These are phyloP conservation scores for Noctilio leporinus DNA, from an alignment of 2,113 vertebrate genomes.

Conservation along the genomic window DNA sequence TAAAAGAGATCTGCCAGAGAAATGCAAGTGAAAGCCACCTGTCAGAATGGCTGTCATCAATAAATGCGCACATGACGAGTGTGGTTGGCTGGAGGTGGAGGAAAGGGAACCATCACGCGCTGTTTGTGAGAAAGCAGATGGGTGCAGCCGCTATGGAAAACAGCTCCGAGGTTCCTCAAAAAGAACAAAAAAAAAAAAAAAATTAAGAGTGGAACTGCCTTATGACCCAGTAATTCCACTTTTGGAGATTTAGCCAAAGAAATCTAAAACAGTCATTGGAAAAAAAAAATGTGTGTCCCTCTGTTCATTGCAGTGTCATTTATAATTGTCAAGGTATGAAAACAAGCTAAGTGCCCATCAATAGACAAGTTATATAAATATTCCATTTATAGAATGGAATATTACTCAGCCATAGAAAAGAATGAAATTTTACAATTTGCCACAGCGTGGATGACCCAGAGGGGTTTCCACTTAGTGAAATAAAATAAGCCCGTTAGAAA, in stretches of 20 bases:
- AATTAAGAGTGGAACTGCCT: background rate
- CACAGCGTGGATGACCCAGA: background rate
- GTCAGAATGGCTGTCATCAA: background rate
- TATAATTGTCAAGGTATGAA: background rate
- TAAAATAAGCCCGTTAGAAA: background rate
- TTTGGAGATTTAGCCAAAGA: background rate
- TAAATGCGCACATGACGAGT: background rate
- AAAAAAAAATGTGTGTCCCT: background rate
- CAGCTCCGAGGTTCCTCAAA: background rate
- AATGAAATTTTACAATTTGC: background rate
- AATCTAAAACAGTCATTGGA: background rate
- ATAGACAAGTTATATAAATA: background rate
- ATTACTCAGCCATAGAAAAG: background rate
- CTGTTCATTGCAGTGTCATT: background rate
- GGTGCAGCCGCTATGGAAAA: background rate
- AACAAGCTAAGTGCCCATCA: background rate
- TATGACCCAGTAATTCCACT: background rate
- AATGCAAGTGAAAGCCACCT: background rate
- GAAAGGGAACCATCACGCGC: background rate
- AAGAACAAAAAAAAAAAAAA: no score
- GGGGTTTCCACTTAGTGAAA: background rate
- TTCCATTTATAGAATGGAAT: background rate
- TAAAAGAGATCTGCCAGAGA: background rate
- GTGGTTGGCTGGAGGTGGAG: background rate
- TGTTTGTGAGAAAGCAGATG: background rate